phyloP scores from a whole-genome alignment of 2,113 vertebrate genomes.

The Setophaga petechia region DNA sequence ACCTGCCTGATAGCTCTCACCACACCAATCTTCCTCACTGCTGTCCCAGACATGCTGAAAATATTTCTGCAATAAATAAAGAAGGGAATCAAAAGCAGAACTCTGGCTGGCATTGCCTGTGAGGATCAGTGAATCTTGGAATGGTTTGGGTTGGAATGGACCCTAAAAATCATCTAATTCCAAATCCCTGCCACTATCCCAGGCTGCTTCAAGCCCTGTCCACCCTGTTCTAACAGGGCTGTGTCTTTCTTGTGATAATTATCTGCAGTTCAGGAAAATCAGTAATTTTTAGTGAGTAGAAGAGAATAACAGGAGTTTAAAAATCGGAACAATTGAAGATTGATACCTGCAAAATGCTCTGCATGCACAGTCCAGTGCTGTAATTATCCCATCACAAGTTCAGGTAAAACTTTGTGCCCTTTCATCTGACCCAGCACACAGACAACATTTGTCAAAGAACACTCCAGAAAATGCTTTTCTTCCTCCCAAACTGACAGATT shows the following conservation, averaged over 20 bases:
- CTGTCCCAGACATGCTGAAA: fast-evolving
- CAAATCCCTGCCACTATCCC: fast-evolving
- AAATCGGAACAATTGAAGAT: not conserved
- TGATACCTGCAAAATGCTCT: not conserved
- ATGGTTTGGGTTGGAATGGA: not conserved
- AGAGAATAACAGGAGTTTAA: not conserved
- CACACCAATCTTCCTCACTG: not conserved
- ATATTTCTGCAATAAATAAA: not conserved
- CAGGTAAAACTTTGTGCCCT: not conserved
- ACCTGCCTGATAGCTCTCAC: not conserved
- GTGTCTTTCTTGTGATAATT: not conserved
- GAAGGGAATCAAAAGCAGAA: not conserved
- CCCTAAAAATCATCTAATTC: not conserved
- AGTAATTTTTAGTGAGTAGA: not conserved
- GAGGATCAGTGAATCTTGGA: not conserved
- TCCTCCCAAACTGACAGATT: not conserved
- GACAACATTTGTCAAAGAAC: not conserved
- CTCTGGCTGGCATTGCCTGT: not conserved
- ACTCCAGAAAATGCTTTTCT: not conserved
- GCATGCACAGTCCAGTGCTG: not conserved
- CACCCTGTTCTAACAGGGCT: not conserved
- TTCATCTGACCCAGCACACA: not conserved
- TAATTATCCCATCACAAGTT: not conserved
- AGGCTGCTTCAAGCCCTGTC: fast-evolving
- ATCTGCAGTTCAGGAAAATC: not conserved